Conservation (phyloP, 2,888 invertebrate genomes). For the Melanchra persicariae region DNA sequence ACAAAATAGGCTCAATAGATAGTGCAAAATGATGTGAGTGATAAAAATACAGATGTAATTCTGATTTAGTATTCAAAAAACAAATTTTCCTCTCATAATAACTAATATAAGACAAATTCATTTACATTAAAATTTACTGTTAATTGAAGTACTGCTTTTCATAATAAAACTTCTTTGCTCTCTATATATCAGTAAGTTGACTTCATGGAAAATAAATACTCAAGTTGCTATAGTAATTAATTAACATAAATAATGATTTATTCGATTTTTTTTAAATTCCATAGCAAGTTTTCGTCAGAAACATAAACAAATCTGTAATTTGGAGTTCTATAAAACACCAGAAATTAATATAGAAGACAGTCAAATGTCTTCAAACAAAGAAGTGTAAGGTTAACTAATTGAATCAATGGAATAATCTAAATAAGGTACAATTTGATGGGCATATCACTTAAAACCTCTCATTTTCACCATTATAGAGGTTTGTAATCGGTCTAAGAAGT, state of each 20-base stretch:
- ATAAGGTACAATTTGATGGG: neutral
- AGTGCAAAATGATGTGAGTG: too few species aligned
- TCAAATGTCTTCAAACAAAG: slow-evolving; percentile 29
- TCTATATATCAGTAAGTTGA: too few species aligned
- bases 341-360: neutral
- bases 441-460: neutral
- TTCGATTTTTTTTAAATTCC: too few species aligned
- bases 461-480: neutral
- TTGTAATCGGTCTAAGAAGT: neutral
- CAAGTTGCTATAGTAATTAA: neutral
- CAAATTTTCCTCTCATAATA: too few species aligned
- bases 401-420: slow-evolving; percentile 4
- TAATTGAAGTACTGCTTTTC: too few species aligned
- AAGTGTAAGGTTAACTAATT: slow-evolving; percentile 11
- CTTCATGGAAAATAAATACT: neutral
- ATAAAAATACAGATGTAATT: too few species aligned
- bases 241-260: neutral
- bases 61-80: too few species aligned
- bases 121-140: too few species aligned
- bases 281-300: neutral
- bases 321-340: neutral
- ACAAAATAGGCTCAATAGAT: too few species aligned
- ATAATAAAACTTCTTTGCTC: too few species aligned
- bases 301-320: neutral
- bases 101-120: too few species aligned